These are phyloP conservation scores for Habroteleia sp. DNA, from an alignment of 2,888 invertebrate species.

Conservation along the genomic window DNA sequence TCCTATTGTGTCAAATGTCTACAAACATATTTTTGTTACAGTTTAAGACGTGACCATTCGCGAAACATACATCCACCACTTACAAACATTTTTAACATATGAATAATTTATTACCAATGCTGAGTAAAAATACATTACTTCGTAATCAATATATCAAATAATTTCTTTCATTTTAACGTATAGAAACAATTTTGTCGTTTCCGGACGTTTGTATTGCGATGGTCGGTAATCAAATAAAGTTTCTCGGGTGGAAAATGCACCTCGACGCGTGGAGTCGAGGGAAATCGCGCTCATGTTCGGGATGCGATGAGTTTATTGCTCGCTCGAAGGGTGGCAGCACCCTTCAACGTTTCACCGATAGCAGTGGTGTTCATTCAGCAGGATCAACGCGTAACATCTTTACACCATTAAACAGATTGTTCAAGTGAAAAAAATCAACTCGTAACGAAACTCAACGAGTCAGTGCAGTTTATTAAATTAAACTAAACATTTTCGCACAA, in stretches of 20 bases:
- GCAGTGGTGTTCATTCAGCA: conserved; percentile 51
- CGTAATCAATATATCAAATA: conserved; percentile 43
- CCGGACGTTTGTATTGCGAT: conserved; percentile 59
- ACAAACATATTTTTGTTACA: no score
- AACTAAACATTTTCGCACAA: no score
- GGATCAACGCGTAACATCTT: conserved; percentile 42
- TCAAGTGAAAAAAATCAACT: conserved; percentile 23
- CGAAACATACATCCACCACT: not conserved
- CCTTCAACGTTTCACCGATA: conserved; percentile 64
- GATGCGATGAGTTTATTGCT: conserved; percentile 68
- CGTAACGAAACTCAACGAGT: conserved; percentile 1
- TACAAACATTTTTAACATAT: not conserved
- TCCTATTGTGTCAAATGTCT: no score
- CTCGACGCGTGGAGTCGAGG: conserved; percentile 60
- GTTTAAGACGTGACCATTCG: no score
- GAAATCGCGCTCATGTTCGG: conserved; percentile 63
- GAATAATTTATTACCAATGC: not conserved
- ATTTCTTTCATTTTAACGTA: conserved; percentile 37
- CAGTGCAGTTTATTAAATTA: no score
- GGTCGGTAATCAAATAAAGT: conserved; percentile 69
- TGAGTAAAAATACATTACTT: conserved; percentile 17
- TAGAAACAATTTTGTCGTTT: conserved; percentile 56
- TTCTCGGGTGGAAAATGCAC: conserved; percentile 61
- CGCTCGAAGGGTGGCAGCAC: conserved; percentile 77
- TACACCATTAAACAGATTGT: conserved; percentile 49